Evolutionary conservation across 2,797 vertebrate genomes (phyloP), one percentile per base, ranked within the genome.

Genomic region (Acanthurus tractus): DNA sequence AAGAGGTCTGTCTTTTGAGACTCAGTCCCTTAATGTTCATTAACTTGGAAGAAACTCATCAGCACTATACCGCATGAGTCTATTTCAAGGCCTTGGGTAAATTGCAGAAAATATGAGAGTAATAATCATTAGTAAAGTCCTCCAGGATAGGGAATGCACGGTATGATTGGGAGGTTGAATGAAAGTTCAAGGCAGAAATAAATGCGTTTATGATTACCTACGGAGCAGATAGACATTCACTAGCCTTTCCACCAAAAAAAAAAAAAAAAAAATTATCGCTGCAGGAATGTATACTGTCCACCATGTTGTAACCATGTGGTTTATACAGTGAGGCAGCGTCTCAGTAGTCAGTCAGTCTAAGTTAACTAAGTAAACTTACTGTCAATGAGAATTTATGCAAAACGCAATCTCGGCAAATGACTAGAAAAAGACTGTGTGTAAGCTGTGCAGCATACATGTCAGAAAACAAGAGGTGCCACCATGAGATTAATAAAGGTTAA

Each of bases 41-140:
- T 89, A 89, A 74, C 71, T 77, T 13, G n/a, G 79, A 79, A 62
- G 82, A 87, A 84, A 72, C 62, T 82, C 85, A 90, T 91, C 87
- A 86, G 74, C 78, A 62, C 68, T 68, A 63, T 70, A 74, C 59
- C 4, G 8, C 70, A 76, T 10, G 8, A 78, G 80, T 85, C 79
- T 83, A 82, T 88, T 90, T 85, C 71, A 75, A 85, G 84, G 80
- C 71, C 71, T 75, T 54, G 46, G 78, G 86, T 78, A 86, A 84
- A 89, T 69, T 88, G 66, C 78, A 86, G 79, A 68, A 75, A 79
- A 88, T 86, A 88, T 55, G 71, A 84, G 78, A 0, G 52, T 55
- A 86, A 83, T 89, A 83, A 89, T 83, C 78, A 89, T 89, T 84
- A 90, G 75, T 52, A 14, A 72, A 81, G 58, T 87, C 88, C 84